phyloP scores from a whole-genome alignment of 2,888 invertebrate species.

The Lithophane socia region DNA sequence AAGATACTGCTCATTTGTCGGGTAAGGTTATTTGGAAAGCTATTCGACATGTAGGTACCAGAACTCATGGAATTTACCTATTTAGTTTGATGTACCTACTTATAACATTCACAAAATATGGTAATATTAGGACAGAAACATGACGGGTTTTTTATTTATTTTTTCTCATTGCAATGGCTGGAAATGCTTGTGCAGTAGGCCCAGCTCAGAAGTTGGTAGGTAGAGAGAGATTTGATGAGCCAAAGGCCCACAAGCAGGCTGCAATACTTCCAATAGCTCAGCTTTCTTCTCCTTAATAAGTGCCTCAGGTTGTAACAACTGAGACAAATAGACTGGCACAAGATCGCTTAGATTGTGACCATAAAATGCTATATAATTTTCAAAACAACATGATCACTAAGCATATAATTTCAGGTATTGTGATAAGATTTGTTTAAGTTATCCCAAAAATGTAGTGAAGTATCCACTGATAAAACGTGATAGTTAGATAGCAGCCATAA shows the following conservation, averaged over 20 bases:
- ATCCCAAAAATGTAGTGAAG: constrained; percentile 4
- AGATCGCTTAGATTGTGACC: neutral
- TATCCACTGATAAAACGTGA: neutral
- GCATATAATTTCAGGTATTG: neutral
- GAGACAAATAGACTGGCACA: neutral
- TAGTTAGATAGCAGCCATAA: neutral
- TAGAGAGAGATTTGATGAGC: neutral
- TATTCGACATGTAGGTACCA: neutral
- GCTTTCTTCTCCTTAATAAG: neutral
- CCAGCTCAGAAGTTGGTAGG: neutral
- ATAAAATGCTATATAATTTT: neutral
- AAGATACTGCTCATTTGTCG: constrained; percentile 31
- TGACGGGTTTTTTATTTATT: neutral
- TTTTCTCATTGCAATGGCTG: neutral
- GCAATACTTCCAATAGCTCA: neutral
- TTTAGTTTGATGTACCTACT: no score
- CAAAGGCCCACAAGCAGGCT: neutral
- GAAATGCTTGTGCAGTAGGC: neutral
- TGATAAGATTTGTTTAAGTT: constrained; percentile 8
- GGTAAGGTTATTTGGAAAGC: constrained; percentile 30
- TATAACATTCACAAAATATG: no score
- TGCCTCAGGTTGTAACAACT: neutral
- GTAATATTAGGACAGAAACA: constrained; percentile 7
- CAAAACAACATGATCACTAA: neutral
- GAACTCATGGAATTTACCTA: no score